Conservation (phyloP, 1,140 invertebrate species). For the Streblospio benedicti region DNA sequence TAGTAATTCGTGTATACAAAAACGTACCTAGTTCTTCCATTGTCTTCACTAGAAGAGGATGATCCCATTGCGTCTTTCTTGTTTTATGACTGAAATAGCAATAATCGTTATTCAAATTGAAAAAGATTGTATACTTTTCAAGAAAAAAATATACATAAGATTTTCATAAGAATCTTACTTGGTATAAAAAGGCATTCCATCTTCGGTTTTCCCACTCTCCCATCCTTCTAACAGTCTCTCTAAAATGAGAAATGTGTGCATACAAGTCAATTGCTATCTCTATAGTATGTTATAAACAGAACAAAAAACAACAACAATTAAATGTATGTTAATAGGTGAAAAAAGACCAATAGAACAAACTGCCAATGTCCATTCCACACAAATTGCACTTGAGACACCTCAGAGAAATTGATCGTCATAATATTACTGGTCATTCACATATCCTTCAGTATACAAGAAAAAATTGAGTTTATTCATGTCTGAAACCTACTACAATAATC, state of each 20-base stretch:
- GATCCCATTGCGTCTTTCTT: slow-evolving; percentile 41
- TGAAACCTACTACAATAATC: too few species aligned
- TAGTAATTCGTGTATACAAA: not conserved
- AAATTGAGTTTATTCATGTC: too few species aligned
- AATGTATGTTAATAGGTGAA: too few species aligned
- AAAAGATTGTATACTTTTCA: slow-evolving; percentile 2
- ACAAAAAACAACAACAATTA: too few species aligned
- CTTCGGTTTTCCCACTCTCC: slow-evolving; percentile 32
- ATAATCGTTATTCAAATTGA: not conserved
- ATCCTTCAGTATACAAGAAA: too few species aligned
- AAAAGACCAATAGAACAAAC: too few species aligned
- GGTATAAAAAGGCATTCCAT: slow-evolving; percentile 34
- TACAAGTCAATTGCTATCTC: too few species aligned
- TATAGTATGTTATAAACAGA: too few species aligned
- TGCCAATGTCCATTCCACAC: too few species aligned
- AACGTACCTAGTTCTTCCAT: slow-evolving; percentile 33
- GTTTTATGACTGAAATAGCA: slow-evolving; percentile 32
- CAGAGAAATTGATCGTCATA: too few species aligned
- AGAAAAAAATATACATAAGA: not conserved
- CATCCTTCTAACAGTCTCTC: slow-evolving; percentile 33
- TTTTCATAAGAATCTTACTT: slow-evolving; percentile 22
- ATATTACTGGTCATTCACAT: too few species aligned
- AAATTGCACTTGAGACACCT: too few species aligned
- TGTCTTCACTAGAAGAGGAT: slow-evolving; percentile 33
- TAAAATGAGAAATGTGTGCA: slow-evolving; percentile 20